These are phyloP conservation scores for Spermophilus dauricus DNA, from an alignment of 2,113 vertebrate species.

Conservation along the genomic window DNA sequence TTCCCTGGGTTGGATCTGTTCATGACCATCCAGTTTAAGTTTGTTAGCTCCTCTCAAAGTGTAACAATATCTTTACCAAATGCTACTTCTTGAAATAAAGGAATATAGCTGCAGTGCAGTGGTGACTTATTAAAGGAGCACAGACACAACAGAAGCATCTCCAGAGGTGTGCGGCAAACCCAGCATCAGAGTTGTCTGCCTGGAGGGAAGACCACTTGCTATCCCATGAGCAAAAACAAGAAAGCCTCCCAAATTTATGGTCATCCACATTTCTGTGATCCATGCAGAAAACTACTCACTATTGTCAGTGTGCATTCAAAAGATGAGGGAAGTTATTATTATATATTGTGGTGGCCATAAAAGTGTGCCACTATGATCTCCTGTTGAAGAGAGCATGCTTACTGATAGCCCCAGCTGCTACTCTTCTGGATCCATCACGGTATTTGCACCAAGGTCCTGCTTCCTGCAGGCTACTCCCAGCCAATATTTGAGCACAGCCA, in stretches of 20 bases:
- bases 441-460: not conserved
- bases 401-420: not conserved
- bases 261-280: not conserved
- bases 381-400: not conserved
- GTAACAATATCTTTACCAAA: not conserved
- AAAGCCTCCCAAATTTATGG: not conserved
- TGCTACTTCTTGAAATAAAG: not conserved
- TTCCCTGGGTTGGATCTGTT: not conserved
- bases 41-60: not conserved
- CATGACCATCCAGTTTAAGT: not conserved
- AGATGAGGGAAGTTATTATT: not conserved
- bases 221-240: not conserved
- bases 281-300: not conserved
- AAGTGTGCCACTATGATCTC: not conserved
- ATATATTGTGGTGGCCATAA: not conserved
- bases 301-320: not conserved
- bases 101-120: not conserved
- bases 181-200: not conserved
- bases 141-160: not conserved
- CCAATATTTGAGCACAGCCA: not conserved
- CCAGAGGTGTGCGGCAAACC: not conserved
- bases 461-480: not conserved
- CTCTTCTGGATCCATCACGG: not conserved
- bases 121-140: not conserved
- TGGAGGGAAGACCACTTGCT: not conserved